These are phyloP conservation scores for Ammospiza maritima DNA, from an alignment of 2,797 vertebrate species.

Conservation along the genomic window DNA sequence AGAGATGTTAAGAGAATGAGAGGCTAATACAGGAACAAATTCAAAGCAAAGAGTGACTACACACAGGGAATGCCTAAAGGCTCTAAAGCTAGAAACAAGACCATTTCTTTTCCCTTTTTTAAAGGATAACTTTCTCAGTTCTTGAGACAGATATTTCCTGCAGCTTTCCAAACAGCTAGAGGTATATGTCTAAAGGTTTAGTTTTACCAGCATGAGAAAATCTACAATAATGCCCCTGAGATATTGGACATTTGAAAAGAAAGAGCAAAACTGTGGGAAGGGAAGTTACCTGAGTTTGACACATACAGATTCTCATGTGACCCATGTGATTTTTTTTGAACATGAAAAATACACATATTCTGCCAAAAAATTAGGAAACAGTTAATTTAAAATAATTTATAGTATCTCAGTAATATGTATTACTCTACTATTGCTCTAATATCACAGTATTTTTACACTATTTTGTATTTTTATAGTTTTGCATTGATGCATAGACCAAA, in stretches of 20 bases:
- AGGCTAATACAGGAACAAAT: slow-evolving; percentile 27
- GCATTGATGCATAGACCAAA: neutral
- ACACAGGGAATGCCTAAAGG: neutral
- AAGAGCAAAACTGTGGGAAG: neutral
- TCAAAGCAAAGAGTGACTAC: neutral
- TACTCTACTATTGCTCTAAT: neutral
- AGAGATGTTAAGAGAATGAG: neutral
- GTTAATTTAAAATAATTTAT: neutral
- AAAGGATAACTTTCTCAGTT: neutral
- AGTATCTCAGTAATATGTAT: neutral
- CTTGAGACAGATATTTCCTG: slow-evolving; percentile 1
- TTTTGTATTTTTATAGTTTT: neutral
- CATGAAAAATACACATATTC: neutral
- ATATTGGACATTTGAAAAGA: neutral
- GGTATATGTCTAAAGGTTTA: neutral
- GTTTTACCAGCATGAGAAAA: neutral
- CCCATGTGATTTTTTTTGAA: neutral
- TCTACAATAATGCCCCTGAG: neutral
- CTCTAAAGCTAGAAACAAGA: neutral
- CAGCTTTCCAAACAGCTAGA: neutral
- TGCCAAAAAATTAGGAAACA: neutral
- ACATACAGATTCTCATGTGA: neutral
- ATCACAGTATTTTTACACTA: neutral
- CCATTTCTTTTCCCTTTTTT: neutral
- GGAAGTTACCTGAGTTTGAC: neutral